Evolutionary conservation across 2,888 invertebrate species (phyloP).

Genomic region (Cataglyphis altisquamis): DNA sequence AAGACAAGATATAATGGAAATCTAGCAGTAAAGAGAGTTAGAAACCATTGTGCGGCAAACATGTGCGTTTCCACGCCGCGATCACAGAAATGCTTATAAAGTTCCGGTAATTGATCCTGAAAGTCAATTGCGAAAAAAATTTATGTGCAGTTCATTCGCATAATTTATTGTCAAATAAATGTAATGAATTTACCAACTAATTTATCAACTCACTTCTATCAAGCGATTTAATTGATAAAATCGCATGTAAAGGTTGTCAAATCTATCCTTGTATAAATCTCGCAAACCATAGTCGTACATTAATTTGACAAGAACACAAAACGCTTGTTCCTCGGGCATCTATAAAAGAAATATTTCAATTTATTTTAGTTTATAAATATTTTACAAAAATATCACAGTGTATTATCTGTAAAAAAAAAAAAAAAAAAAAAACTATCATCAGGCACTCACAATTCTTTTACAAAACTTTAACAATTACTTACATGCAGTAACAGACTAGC

Average conservation of each 20-base stretch:
- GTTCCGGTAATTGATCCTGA: conserved; percentile 93
- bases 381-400: neutral
- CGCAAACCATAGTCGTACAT: conserved; percentile 99
- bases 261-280: conserved; percentile 98
- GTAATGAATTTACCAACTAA: neutral
- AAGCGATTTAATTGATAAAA: conserved; percentile 97
- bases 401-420: neutral
- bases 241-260: conserved; percentile 97
- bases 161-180: neutral
- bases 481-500: conserved; percentile 98
- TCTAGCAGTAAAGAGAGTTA: conserved; percentile 99
- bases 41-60: conserved; percentile 99
- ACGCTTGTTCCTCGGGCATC: conserved; percentile 99
- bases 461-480: conserved; percentile 83
- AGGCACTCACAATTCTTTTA: neutral
- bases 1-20: conserved; percentile 99
- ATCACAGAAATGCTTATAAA: conserved; percentile 94
- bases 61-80: conserved; percentile 97
- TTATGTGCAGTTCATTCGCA: neutral
- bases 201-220: conserved; percentile 90
- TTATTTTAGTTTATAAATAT: conserved; percentile 58
- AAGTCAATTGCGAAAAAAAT: conserved; percentile 15
- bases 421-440: neutral
- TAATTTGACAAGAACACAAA: conserved; percentile 97
- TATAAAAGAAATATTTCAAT: conserved; percentile 84